Evolutionary conservation across 1,140 invertebrate genomes (phyloP).

Genomic region (Asobara japonica): DNA sequence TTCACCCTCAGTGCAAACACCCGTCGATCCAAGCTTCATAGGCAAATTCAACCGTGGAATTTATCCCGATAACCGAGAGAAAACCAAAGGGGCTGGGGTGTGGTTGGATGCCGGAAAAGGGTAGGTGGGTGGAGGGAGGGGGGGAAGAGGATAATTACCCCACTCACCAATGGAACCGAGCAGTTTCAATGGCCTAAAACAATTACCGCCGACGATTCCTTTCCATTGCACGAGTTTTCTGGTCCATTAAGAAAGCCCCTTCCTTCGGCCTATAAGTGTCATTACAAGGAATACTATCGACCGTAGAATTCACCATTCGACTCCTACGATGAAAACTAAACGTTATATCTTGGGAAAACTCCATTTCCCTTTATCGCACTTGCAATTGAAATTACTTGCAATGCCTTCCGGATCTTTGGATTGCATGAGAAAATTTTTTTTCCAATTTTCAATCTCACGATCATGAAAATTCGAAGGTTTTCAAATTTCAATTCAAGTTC

Average conservation of each 20-base stretch:
- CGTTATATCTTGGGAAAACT: not conserved
- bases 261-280: constrained; percentile 25
- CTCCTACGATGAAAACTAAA: not conserved
- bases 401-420: too few species aligned
- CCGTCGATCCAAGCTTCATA: not conserved
- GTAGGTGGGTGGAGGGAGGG: not conserved
- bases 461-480: too few species aligned
- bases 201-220: constrained; percentile 50
- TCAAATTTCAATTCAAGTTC: too few species aligned
- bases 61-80: not conserved
- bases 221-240: constrained; percentile 48
- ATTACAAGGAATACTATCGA: constrained; percentile 41
- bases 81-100: not conserved
- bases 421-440: too few species aligned
- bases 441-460: too few species aligned
- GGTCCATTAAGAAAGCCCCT: constrained; percentile 42
- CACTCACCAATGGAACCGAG: constrained; percentile 11
- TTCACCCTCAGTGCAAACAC: not conserved
- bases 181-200: constrained; percentile 46
- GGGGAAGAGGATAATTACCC: constrained; percentile 45
- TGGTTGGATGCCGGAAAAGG: not conserved
- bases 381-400: too few species aligned
- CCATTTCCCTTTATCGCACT: too few species aligned
- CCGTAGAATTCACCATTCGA: constrained; percentile 11
- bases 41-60: not conserved